These are phyloP conservation scores for Rugalucina vietnamica DNA, from an alignment of 2,888 invertebrate species.

Conservation along the genomic window DNA sequence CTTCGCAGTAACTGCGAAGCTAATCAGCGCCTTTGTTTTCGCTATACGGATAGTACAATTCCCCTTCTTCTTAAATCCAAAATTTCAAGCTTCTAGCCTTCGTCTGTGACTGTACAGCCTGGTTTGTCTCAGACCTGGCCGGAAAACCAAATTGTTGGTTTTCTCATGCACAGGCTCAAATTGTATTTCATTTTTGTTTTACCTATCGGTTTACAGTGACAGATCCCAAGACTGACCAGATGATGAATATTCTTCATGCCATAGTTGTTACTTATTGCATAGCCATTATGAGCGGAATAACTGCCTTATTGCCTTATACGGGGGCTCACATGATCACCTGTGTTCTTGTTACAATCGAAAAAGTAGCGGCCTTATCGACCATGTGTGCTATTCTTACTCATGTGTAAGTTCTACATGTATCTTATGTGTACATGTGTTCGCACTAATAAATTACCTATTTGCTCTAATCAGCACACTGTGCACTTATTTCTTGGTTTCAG, in stretches of 20 bases:
- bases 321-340: conserved; percentile 62
- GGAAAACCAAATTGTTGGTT: too few relatives aligned
- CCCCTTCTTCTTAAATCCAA: too few relatives aligned
- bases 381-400: conserved; percentile 72
- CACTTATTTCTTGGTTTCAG: too few relatives aligned
- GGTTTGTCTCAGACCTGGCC: too few relatives aligned
- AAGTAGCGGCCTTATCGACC: conserved; percentile 67
- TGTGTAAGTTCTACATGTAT: conserved; percentile 64
- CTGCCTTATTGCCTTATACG: conserved; percentile 61
- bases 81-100: too few relatives aligned
- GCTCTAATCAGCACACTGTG: too few relatives aligned
- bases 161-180: too few relatives aligned
- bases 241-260: conserved; percentile 70
- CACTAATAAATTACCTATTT: neutral
- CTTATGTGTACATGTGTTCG: neutral
- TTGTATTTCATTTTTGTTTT: neutral
- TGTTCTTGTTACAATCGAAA: conserved; percentile 66
- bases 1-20: too few relatives aligned
- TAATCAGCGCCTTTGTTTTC: too few relatives aligned
- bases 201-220: conserved; percentile 60
- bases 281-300: conserved; percentile 63
- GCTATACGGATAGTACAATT: too few relatives aligned
- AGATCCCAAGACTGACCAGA: conserved; percentile 65
- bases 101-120: too few relatives aligned
- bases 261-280: conserved; percentile 63